Base-by-base conservation (phyloP, 1,140 invertebrate genomes). In the Meteorus sp. region DNA sequence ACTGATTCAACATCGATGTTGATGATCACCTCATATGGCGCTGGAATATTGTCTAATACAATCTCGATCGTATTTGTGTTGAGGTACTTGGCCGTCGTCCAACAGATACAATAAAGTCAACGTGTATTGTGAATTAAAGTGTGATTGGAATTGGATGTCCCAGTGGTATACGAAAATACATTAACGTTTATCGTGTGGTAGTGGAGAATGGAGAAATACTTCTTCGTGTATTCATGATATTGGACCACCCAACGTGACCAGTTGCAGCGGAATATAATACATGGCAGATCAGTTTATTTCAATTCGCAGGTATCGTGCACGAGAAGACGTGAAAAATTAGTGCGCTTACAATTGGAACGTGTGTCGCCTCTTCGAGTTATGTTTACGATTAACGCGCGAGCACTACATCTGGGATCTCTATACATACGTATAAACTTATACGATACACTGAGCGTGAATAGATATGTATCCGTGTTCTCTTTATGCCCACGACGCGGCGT, bases 401-500 rank as follows among this genome's bases (percentile, higher is more conserved):
- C 29, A 33, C 29, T 6, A 7, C 11, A 6, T 33, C 6, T 33
- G 11, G 6, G 6, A 33, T 33, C 6, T 6, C 29, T 33, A 15
- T 39, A 53, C 35, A 53, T 35, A 48, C 43, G 39, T 29, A 50
- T 50, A 3, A n/a, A n/a, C n/a, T n/a, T n/a, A n/a, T n/a, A n/a
- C n/a, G n/a, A n/a, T n/a, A n/a, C n/a, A n/a, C 22, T 27, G 33
- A 29, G 5, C 54, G n/a, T 41, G 8, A 25, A 41, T 59, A 59
- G 56, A 59, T 59, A 59, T 59, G 56, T 59, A 59, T 59, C 56
- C 56, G 20, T 48, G 13, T 6, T 7, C 53, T 50, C 23, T 54
- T 60, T 56, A 59, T 59, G 59, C 52, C 20, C 52, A 53, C 50
- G 51, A 61, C 31, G 41, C 51, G 52, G 48, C 43, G 57, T 64